Evolutionary conservation across 2,113 vertebrate genomes (phyloP).

Genomic region (Calidris pugnax): DNA sequence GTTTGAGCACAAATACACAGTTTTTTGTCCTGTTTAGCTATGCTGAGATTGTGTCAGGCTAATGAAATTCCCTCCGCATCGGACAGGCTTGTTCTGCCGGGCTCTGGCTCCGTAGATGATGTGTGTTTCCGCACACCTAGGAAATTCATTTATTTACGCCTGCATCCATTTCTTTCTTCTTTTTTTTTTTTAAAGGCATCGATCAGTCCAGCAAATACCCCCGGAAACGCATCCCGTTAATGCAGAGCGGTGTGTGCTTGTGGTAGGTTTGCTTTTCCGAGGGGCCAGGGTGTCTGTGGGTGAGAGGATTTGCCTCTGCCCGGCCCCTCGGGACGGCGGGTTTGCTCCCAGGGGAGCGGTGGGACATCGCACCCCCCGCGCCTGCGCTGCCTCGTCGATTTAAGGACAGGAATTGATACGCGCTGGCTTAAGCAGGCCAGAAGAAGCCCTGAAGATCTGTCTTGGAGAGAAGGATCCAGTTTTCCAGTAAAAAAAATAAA

Average conservation of each 20-base stretch:
- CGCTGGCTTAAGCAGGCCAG: neutral
- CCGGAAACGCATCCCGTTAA: neutral
- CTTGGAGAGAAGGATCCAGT: neutral
- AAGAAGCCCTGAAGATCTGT: neutral
- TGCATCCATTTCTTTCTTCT: neutral
- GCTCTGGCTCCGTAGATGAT: accelerated
- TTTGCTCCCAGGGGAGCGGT: neutral
- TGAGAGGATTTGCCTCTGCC: neutral
- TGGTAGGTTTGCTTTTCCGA: neutral
- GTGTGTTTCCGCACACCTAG: neutral
- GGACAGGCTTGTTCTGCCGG: accelerated
- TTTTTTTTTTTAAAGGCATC: neutral
- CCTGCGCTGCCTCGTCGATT: accelerated
- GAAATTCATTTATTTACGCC: neutral
- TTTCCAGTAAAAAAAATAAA: neutral
- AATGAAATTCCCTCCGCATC: neutral
- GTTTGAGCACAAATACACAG: slow-evolving; percentile 41
- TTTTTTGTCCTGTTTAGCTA: slow-evolving; percentile 46
- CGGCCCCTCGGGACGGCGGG: neutral
- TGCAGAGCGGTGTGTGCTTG: neutral
- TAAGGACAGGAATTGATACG: neutral
- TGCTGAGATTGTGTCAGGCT: slow-evolving; percentile 27
- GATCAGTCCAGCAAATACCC: neutral
- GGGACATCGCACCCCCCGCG: neutral
- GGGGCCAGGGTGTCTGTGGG: neutral